Conservation (phyloP, 2,797 vertebrate species). For the Dermochelys coriacea region DNA sequence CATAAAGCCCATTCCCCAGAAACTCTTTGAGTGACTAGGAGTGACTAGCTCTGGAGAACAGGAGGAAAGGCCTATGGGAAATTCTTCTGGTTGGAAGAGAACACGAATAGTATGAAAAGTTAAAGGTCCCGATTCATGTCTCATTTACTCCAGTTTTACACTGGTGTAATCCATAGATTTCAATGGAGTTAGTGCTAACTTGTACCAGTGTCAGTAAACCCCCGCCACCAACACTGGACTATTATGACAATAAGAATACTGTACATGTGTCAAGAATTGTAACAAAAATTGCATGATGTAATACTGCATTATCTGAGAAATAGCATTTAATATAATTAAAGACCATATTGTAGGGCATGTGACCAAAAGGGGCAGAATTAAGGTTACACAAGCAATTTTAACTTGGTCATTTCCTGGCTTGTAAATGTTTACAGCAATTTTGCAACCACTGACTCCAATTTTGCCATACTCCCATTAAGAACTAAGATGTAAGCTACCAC, state of each 20-base stretch:
- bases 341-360: background rate
- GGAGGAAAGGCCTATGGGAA: background rate
- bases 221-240: background rate
- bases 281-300: background rate
- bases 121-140: background rate
- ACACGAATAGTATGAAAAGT: background rate
- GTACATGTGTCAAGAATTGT: background rate
- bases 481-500: background rate
- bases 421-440: background rate
- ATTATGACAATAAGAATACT: background rate
- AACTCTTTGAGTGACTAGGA: background rate
- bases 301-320: background rate
- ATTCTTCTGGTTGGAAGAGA: background rate
- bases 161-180: background rate
- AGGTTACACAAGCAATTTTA: background rate
- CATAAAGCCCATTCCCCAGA: background rate
- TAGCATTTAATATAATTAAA: background rate
- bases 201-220: background rate
- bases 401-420: rapidly evolving
- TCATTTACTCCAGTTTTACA: conserved; percentile 3
- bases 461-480: background rate
- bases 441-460: background rate
- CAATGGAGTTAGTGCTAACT: background rate
- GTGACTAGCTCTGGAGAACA: background rate
- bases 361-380: background rate